A percentile compares a stretch with the other conserved stretches of the same genome.
These are phyloP conservation scores for Amorpha juglandis DNA, from an alignment of 2,888 invertebrate species.

Conservation along the genomic window DNA sequence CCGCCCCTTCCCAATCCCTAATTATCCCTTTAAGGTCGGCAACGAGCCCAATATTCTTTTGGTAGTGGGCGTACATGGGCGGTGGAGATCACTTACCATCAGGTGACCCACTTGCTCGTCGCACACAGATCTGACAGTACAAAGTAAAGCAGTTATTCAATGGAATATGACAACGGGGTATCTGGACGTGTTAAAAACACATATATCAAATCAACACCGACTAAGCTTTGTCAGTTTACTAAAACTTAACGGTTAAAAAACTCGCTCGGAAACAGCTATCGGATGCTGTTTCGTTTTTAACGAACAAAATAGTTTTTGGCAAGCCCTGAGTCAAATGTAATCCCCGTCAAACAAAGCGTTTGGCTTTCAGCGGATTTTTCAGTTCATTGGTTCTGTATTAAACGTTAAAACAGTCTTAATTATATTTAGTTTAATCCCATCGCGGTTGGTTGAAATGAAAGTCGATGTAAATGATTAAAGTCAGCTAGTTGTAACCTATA, in stretches of 20 bases:
- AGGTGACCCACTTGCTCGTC: too few species aligned
- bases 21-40: too few species aligned
- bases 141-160: too few species aligned
- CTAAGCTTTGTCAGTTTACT: constrained; percentile 8
- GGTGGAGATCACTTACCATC: too few species aligned
- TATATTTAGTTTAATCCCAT: constrained; percentile 10
- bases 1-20: too few species aligned
- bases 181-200: too few species aligned
- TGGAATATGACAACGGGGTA: too few species aligned
- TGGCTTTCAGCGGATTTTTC: constrained; percentile 47
- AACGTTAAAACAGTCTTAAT: constrained; percentile 17
- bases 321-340: constrained; percentile 55
- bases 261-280: constrained; percentile 11
- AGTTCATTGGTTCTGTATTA: constrained; percentile 56
- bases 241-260: background rate
- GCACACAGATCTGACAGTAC: too few species aligned
- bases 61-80: too few species aligned
- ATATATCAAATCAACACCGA: background rate
- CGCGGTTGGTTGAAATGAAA: background rate
- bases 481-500: too few species aligned
- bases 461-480: too few species aligned
- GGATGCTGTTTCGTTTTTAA: background rate
- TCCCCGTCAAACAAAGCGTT: constrained; percentile 52
- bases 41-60: too few species aligned
- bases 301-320: constrained; percentile 40